Evolutionary conservation across 2,888 invertebrate genomes (phyloP).

Genomic region (Oscheius onirici): DNA sequence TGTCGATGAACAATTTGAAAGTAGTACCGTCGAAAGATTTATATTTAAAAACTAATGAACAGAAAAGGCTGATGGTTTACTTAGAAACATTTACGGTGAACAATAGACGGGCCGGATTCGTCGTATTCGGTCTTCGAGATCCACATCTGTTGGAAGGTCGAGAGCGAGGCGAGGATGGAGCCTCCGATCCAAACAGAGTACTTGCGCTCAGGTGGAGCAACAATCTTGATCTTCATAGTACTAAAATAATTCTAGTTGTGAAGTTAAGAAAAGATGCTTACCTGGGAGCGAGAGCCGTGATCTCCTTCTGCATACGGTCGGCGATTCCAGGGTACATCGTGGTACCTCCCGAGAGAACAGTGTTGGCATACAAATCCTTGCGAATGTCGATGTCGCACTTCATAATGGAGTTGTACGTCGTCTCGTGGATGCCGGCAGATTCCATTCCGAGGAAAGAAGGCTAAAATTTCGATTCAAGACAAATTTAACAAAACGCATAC

Average conservation of each 20-base stretch:
- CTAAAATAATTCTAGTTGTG: conserved; percentile 47
- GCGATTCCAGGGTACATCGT: conserved; percentile 97
- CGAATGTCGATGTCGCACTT: conserved; percentile 91
- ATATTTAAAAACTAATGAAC: not conserved
- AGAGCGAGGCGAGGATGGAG: conserved; percentile 90
- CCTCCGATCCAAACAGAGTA: conserved; percentile 99
- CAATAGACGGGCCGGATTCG: conserved; percentile 63
- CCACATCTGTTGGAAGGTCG: conserved; percentile 92
- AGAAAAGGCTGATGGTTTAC: not conserved
- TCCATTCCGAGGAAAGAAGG: conserved; percentile 83
- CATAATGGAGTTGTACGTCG: conserved; percentile 86
- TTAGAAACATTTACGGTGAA: conserved; percentile 64
- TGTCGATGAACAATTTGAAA: too few species aligned
- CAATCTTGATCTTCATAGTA: conserved; percentile 77
- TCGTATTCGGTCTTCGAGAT: conserved; percentile 64
- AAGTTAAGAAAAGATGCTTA: too few species aligned
- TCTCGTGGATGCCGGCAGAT: conserved; percentile 77
- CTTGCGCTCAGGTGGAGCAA: conserved; percentile 84
- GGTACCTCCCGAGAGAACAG: conserved; percentile 71
- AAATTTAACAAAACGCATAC: conserved; percentile 30
- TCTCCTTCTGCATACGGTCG: conserved; percentile 95
- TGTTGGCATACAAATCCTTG: conserved; percentile 85
- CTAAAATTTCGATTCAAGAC: conserved; percentile 49
- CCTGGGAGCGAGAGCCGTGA: conserved; percentile 63
- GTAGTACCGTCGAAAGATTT: too few species aligned